Conservation (phyloP, 2,113 vertebrate species). For the Muntiacus reevesi region DNA sequence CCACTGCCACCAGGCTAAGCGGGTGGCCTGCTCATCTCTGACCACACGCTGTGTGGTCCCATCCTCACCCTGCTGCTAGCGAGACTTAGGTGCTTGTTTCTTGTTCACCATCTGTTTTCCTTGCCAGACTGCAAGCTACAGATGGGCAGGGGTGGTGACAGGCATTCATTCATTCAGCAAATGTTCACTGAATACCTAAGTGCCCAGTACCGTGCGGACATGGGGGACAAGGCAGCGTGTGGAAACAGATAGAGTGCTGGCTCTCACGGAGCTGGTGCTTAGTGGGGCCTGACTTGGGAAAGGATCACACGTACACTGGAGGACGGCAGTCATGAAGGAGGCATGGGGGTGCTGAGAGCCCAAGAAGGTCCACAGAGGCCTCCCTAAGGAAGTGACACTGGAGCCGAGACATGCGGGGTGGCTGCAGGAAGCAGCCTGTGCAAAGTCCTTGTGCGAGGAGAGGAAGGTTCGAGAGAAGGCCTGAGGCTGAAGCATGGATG, state of each 20-base stretch:
- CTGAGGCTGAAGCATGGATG: too few relatives aligned
- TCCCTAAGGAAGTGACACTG: not conserved
- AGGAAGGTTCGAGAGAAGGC: not conserved
- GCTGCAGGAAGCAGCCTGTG: not conserved
- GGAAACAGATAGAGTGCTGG: not conserved
- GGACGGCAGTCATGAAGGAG: not conserved
- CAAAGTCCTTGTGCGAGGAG: not conserved
- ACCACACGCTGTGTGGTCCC: not conserved
- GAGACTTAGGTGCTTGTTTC: not conserved
- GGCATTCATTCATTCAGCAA: not conserved
- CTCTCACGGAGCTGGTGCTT: not conserved
- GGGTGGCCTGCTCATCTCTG: not conserved
- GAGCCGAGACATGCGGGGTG: not conserved
- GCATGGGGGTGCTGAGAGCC: too few relatives aligned
- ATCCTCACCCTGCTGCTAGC: accelerated
- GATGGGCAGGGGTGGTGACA: not conserved
- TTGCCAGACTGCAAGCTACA: not conserved
- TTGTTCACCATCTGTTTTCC: not conserved
- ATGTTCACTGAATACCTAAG: not conserved
- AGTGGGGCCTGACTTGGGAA: too few relatives aligned
- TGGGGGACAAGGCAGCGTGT: accelerated
- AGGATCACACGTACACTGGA: not conserved
- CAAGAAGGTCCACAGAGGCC: not conserved
- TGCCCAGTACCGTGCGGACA: not conserved
- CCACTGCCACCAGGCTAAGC: not conserved